Evolutionary conservation across 2,113 vertebrate species (phyloP), one percentile per base, ranked within the genome.

Genomic region (Sinocyclocheilus maitianheensis): DNA sequence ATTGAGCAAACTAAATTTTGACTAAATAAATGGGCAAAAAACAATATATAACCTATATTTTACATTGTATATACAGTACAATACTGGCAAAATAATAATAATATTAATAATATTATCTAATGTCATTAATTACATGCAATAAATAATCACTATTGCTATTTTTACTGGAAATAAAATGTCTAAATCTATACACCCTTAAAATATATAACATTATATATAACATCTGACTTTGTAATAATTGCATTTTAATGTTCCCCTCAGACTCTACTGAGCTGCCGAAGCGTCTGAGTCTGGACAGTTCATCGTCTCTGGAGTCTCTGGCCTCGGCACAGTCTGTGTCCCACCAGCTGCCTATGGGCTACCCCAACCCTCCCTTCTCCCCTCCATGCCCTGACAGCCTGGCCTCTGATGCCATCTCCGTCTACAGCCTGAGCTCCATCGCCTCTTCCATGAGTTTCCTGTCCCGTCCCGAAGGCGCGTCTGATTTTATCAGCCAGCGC

Each of bases 241-340:
- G 16, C 30, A 9, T 4, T n/a, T 18, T 79, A 5, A 48, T 84
- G 60, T 83, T 12, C 88, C 51, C 86, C 18, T 89, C 22, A 99
- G 98, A 99, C 94, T 98, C 97, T 77, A 97, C 97, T 0, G 98
- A 99, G 91, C 96, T 99, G 86, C 97, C 97, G n/a, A 98, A 99
- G 90, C 96, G 97, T 7, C 96, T 98, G 55, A 98, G 97, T 93
- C 94, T 98, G 81, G 97, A 98, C 94, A 98, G 97, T 86, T 98
- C 97, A 0, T 99, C 98, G 4, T 99, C 98, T 1, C 94, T 99
- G 89, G 98, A 99, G 93, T 99, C 98, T 0, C 91, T 99, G 93
- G 97, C 97, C 13, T 98, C 98, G 0, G 96, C 98, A 30, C 97
- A 98, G 93, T 98, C 96, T 0, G 87, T 96, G 81, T 97, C 96